Evolutionary conservation across 2,888 invertebrate genomes (phyloP), one percentile per base, ranked within the genome.

Genomic region (Drepanosiphum platanoidis): DNA sequence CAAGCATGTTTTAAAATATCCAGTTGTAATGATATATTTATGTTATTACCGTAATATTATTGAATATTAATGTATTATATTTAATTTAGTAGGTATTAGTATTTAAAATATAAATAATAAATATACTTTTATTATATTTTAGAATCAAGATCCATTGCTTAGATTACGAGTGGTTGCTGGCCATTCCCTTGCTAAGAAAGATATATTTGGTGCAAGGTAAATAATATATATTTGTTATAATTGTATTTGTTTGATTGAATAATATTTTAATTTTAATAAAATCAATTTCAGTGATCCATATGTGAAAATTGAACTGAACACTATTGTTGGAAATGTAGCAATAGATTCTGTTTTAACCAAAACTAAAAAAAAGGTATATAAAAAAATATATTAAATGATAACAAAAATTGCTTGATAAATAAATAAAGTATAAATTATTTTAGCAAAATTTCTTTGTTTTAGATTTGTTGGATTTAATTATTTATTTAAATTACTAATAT

Each of bases 171-270:
- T 98, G 87, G 92, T 96, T 88, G 94, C 95, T 88, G 97, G 97
- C 52, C 94, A 95, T 90, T 95, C 96, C 88, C 92, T 99, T 89
- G 98, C 98, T 86, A 98, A 98, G 90, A 99, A 99, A 91, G 99
- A 99, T 90, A 98, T 99, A 89, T 99, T 99, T 92, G 99, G 99
- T 89, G 98, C 98, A 89, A 97, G 96, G 96, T 96, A 90, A 88
- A 88, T 39, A 77, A 22, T 32, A 30, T 66, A 66, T 68, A 34
- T 39, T 52, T 77, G 72, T 66, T 52, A 34, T 39, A 36, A 71
- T 81, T 66, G 72, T 27, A 79, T n/a, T 86, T 72, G 32, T 74
- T 66, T 64, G 8, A 34, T 77, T 79, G 3, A 46, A 86, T 58
- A 71, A 13, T 46, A 77, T 70, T 34, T 46, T 46, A 46, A 32